Conservation (phyloP, 2,113 vertebrate genomes). For the Pomatostomus ruficeps region DNA sequence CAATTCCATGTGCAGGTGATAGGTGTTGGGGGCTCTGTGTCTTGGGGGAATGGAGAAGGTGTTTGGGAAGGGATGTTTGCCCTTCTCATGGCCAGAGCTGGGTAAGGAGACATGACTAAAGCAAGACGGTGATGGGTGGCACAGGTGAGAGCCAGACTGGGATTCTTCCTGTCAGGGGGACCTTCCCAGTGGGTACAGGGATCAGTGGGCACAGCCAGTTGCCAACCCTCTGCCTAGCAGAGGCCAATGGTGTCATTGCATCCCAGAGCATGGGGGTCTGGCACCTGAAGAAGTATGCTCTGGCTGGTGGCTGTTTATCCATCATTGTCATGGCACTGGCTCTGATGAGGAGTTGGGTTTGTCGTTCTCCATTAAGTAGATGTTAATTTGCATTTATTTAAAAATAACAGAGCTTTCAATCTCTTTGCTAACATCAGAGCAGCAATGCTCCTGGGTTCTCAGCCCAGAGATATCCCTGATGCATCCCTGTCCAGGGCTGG, state of each 20-base stretch:
- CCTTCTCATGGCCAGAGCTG: background rate
- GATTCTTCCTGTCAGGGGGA: background rate
- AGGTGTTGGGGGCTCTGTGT: fast-evolving
- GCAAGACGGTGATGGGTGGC: no score
- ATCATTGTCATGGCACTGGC: background rate
- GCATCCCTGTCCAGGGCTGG: fast-evolving
- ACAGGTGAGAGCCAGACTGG: background rate
- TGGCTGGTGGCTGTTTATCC: background rate
- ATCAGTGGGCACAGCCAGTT: background rate
- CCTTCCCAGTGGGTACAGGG: background rate
- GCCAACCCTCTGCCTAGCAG: background rate
- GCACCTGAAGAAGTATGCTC: background rate
- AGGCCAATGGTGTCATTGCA: background rate
- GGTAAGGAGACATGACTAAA: background rate
- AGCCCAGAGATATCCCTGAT: background rate
- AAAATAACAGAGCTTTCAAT: background rate
- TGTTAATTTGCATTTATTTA: background rate
- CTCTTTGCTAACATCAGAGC: background rate
- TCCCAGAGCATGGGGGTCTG: no score
- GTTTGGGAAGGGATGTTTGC: background rate
- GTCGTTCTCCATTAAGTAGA: background rate
- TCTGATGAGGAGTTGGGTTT: background rate
- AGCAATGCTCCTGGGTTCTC: background rate
- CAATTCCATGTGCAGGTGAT: fast-evolving
- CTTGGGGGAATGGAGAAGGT: background rate